Base-by-base conservation (phyloP, 1,140 invertebrate genomes). In the Sitodiplosis mosellana region DNA sequence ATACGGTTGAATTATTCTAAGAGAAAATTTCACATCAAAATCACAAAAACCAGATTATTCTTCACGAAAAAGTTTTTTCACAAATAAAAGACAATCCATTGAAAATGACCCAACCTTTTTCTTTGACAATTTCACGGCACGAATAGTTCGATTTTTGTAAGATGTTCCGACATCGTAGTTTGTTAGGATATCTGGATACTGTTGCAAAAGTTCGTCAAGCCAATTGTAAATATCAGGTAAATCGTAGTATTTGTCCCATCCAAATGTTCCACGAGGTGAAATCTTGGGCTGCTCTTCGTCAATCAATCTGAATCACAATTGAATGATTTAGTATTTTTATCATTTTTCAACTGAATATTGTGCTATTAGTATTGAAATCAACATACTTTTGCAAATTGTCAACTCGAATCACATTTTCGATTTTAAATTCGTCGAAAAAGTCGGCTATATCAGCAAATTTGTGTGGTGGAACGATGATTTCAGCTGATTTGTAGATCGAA, bases 131-230 rank as follows among this genome's bases (percentile, higher is more conserved):
- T 67, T 72, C 1, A 81, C 45, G 1, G 67, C 72, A 44, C 66
- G 65, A 51, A 80, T 73, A 20, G 73, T 67, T 21, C 75, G 63
- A 0, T 69, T 69, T 65, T 82, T 74, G 52, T 64, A 70, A 10
- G 73, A 73, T 46, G 69, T 63, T 1, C 78, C 80, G 47, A 80
- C 70, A 2, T 53, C 56, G 11, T 63, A 52, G 3, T 72, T 47
- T n/a, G 59, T 57, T 1, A 68, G 63, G 17, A 66, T 53, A 5
- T 66, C 52, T 2, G 66, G 59, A 53, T 73, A 65, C 44, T 62
- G 54, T 3, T 53, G 46, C 1, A 66, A 58, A n/a, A 77, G 36
- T 46, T 66, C 60, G 19, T 69, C 57, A 21, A 78, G 49, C 57
- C 69, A 71, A 12, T 58, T 54, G 41, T 76, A 68, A 36, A 76